A percentile compares a stretch with the other conserved stretches of the same genome.
These are phyloP conservation scores for Scomber colias DNA, from an alignment of 2,113 vertebrate genomes.

Conservation along the genomic window DNA sequence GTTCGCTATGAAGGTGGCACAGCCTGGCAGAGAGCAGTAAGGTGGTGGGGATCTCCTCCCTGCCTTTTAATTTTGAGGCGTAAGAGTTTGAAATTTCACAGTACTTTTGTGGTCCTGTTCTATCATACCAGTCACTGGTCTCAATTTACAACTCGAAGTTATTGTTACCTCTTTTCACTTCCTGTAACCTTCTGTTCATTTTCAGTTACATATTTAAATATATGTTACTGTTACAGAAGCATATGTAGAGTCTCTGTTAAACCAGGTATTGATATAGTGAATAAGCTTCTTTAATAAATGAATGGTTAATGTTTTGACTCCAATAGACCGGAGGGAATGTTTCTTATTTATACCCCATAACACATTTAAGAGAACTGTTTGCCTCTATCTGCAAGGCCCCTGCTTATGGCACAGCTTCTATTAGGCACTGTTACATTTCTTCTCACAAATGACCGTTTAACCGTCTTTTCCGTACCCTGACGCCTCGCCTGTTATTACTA, in stretches of 20 bases:
- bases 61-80: slow-evolving; percentile 53
- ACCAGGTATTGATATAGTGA: slow-evolving; percentile 51
- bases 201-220: neutral
- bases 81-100: slow-evolving; percentile 51
- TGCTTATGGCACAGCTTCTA: slow-evolving; percentile 65
- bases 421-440: slow-evolving; percentile 73
- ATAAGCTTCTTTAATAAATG: slow-evolving; percentile 30
- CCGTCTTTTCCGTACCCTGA: slow-evolving; percentile 83
- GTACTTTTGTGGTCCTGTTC: neutral
- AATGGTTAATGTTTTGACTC: slow-evolving; percentile 49
- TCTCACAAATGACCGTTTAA: slow-evolving; percentile 84
- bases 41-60: slow-evolving; percentile 26
- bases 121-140: neutral
- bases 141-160: neutral
- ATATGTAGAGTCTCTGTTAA: slow-evolving; percentile 43
- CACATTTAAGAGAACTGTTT: slow-evolving; percentile 55
- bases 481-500: slow-evolving; percentile 83
- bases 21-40: slow-evolving; percentile 40
- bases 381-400: slow-evolving; percentile 50
- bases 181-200: neutral
- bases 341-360: slow-evolving; percentile 47
- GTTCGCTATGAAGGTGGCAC: slow-evolving; percentile 62
- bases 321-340: slow-evolving; percentile 31
- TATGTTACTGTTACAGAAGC: slow-evolving; percentile 9
- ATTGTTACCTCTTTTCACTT: neutral